These are phyloP conservation scores for Campaea margaritaria DNA, from an alignment of 2,888 invertebrate species.

Conservation along the genomic window DNA sequence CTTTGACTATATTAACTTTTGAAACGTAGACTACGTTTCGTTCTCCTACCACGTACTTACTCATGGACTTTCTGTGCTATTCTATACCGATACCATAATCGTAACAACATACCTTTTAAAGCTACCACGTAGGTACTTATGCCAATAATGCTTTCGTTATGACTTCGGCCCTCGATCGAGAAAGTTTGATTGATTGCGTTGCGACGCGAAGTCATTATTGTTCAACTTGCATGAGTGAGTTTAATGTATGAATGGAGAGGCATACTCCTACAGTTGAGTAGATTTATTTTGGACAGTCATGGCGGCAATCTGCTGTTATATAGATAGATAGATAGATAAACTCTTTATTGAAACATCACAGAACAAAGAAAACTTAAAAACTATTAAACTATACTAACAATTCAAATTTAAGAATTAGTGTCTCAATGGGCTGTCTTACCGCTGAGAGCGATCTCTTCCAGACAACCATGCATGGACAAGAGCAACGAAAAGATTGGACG, in stretches of 20 bases:
- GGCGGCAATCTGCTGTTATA: conserved; percentile 25
- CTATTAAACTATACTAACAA: too few relatives aligned
- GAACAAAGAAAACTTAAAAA: too few relatives aligned
- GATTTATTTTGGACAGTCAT: conserved; percentile 31
- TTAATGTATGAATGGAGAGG: conserved; percentile 23
- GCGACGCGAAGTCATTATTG: conserved; percentile 43
- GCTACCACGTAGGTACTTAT: background rate
- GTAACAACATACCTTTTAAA: background rate
- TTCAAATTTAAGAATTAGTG: too few relatives aligned
- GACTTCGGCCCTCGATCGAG: conserved; percentile 46
- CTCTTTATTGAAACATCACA: too few relatives aligned
- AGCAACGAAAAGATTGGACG: too few relatives aligned
- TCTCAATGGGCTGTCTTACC: too few relatives aligned
- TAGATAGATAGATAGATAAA: too few relatives aligned
- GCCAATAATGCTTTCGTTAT: conserved; percentile 38
- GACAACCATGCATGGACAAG: too few relatives aligned
- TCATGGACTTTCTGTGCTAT: background rate
- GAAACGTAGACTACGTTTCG: too few relatives aligned
- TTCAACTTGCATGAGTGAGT: conserved; percentile 41
- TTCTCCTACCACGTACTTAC: too few relatives aligned
- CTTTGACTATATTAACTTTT: too few relatives aligned
- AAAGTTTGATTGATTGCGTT: conserved; percentile 52
- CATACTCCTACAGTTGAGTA: background rate
- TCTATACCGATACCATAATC: background rate
- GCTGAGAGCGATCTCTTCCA: too few relatives aligned